phyloP scores from a whole-genome alignment of 2,797 vertebrate species.

The Lithobates sylvaticus region DNA sequence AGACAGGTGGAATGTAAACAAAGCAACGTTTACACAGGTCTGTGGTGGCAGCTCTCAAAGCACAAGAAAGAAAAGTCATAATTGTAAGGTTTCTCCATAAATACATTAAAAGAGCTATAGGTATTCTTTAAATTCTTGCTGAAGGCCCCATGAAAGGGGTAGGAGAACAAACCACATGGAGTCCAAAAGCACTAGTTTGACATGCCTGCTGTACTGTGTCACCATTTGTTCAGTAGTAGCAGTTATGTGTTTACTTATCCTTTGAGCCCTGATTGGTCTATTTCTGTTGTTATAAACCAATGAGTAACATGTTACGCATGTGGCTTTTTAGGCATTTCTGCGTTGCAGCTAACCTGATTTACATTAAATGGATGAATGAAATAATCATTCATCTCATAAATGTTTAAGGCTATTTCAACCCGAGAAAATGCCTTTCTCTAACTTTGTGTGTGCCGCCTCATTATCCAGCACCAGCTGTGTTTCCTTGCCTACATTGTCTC shows the following conservation, averaged over 20 bases:
- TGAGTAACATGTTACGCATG: conserved; percentile 38
- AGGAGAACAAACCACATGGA: not conserved
- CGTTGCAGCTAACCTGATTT: conserved; percentile 42
- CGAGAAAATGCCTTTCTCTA: conserved; percentile 53
- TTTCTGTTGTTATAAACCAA: conserved; percentile 29
- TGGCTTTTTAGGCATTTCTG: conserved; percentile 29
- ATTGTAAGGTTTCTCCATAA: too few relatives aligned
- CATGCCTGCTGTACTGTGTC: not conserved
- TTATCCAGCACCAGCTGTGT: conserved; percentile 49
- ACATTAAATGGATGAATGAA: conserved; percentile 58
- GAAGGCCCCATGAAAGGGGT: too few relatives aligned
- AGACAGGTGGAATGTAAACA: too few relatives aligned
- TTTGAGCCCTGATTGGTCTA: not conserved
- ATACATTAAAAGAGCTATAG: too few relatives aligned
- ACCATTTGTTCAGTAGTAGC: not conserved
- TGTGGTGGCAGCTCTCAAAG: too few relatives aligned
- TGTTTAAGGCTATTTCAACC: conserved; percentile 55
- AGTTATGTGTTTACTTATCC: conserved; percentile 5
- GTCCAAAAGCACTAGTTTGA: not conserved
- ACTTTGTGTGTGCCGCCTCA: conserved; percentile 40
- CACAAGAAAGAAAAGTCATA: too few relatives aligned
- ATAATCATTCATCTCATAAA: conserved; percentile 56
- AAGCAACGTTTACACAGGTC: too few relatives aligned
- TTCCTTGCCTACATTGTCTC: conserved; percentile 47
- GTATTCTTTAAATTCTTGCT: too few relatives aligned